Percentiles rank a stretch among this genome's conserved stretches.
These are phyloP conservation scores for Margarornis squamiger DNA, from an alignment of 2,797 vertebrate species.

Conservation along the genomic window DNA sequence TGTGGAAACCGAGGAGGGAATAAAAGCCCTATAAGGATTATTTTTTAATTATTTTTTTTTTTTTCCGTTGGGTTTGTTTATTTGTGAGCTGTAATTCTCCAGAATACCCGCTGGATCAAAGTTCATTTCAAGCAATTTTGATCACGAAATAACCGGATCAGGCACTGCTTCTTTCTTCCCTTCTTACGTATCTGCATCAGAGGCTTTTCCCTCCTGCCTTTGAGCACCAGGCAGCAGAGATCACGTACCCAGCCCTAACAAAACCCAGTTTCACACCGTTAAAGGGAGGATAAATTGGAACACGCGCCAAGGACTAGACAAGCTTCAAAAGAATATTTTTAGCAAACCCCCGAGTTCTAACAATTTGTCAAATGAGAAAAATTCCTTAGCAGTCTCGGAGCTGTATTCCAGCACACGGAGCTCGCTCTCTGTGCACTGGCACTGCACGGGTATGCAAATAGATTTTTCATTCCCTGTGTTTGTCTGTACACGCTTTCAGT, in stretches of 20 bases:
- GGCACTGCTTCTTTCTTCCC: slow-evolving; percentile 3
- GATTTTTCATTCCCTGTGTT: not conserved
- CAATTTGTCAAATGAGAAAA: slow-evolving; percentile 13
- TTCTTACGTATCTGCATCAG: not conserved
- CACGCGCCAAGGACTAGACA: not conserved
- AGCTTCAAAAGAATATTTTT: slow-evolving; percentile 41
- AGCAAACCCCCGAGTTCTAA: not conserved
- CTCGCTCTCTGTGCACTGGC: not conserved
- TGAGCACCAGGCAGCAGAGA: not conserved
- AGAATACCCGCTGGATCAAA: not conserved
- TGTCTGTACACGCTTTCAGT: not conserved
- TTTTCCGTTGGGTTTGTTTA: not conserved
- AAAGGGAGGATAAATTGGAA: slow-evolving; percentile 28
- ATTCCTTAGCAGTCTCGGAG: not conserved
- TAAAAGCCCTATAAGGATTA: not conserved
- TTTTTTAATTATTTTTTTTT: not conserved
- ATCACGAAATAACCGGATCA: not conserved
- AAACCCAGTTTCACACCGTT: not conserved
- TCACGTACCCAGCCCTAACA: not conserved
- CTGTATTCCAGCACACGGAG: not conserved
- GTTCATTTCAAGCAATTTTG: slow-evolving; percentile 14
- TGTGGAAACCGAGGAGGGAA: not conserved
- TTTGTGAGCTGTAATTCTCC: not conserved
- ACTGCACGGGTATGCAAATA: not conserved
- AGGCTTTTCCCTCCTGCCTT: not conserved